Evolutionary conservation across 2,797 vertebrate genomes (phyloP), one percentile per base, ranked within the genome.

Genomic region (Pseudopleuronectes americanus): DNA sequence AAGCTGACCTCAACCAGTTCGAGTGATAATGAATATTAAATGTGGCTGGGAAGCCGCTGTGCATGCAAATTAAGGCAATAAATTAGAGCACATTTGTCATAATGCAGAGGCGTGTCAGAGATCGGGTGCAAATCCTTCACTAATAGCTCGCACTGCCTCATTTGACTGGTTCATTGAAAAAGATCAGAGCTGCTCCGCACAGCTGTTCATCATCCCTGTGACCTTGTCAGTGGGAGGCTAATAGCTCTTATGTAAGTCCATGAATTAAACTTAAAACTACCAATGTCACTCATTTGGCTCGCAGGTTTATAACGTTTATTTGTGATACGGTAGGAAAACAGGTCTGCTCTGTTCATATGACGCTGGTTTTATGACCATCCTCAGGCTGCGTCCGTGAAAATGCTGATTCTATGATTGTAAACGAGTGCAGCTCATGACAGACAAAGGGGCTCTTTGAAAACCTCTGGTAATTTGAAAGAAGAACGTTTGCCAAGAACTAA

Each of bases 191-290:
- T 28, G 54, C 17, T 65, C 66, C 1, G 13, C 19, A 9, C 48
- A 62, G 65, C 52, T 68, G 69, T 79, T 84, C 75, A 80, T 87
- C 76, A 80, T 76, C 68, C 76, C 8, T 26, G 64, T 79, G 75
- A 86, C 82, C 85, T 78, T 81, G 75, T 88, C 79, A 82, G 45
- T 7, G 19, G 43, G 31, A 76, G 56, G 76, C 67, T 81, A 87
- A 86, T 81, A 65, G 70, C 62, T 71, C 71, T 76, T 79, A 59
- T 75, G 26, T 65, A 59, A 88, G 76, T 60, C 61, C 74, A 77
- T 70, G 28, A 87, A 83, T 76, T 65, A 55, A 49, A 71, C 60
- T 71, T 56, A 48, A 74, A 74, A 64, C 67, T 64, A 77, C 58
- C 53, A 45, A 16, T 76, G 71, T 66, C 80, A 78, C 48, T 85